These are phyloP conservation scores for Loxodonta africana DNA, from an alignment of 2,113 vertebrate species.

Conservation along the genomic window DNA sequence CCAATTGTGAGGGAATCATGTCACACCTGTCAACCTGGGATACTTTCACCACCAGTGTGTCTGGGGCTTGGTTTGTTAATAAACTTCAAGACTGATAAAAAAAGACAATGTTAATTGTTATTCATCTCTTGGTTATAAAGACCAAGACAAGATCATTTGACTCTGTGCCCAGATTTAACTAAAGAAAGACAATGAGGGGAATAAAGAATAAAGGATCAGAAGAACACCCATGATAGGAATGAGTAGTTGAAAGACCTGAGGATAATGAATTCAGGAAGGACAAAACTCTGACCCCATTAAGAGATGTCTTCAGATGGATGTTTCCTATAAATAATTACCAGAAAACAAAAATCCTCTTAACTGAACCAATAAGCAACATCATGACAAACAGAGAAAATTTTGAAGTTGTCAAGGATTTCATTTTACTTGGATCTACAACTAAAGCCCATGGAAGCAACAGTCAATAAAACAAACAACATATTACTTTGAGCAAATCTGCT, in stretches of 20 bases:
- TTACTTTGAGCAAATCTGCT: too few relatives aligned
- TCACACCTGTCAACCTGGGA: rapidly evolving
- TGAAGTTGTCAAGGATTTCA: too few relatives aligned
- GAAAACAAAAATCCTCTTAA: too few relatives aligned
- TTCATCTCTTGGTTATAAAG: background rate
- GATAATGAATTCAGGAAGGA: background rate
- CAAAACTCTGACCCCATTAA: rapidly evolving
- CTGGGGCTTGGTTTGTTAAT: background rate
- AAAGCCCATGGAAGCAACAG: too few relatives aligned
- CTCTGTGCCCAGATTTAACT: background rate
- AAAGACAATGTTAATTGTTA: background rate
- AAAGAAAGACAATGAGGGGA: background rate
- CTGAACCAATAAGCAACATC: too few relatives aligned
- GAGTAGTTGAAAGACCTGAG: background rate
- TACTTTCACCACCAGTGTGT: too few relatives aligned
- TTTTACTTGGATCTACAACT: too few relatives aligned
- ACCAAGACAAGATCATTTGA: background rate
- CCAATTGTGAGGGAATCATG: background rate
- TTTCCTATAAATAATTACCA: too few relatives aligned
- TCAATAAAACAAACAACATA: too few relatives aligned
- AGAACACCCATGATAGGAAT: background rate
- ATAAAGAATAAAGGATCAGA: background rate
- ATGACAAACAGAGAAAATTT: too few relatives aligned
- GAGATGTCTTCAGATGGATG: too few relatives aligned
- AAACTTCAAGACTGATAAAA: background rate